Evolutionary conservation across 2,113 vertebrate genomes (phyloP), one percentile per base, ranked within the genome.

Genomic region (Hypocryptadius cinnamomeus): DNA sequence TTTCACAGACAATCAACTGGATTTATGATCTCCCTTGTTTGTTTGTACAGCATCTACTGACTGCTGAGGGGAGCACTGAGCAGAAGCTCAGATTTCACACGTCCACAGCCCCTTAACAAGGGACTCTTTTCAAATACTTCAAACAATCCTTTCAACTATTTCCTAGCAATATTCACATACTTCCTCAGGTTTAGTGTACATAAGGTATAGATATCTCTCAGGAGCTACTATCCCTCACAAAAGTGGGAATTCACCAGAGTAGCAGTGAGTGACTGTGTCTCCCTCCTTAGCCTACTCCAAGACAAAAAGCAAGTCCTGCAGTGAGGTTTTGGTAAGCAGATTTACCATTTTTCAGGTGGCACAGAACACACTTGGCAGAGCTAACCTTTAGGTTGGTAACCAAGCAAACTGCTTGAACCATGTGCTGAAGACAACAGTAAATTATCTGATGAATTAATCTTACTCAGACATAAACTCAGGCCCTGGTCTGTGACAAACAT

Each of bases 151-250:
- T 91, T 64, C 57, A 91, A 37, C 13, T 56, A 22, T 21, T 16
- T 82, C 73, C 37, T 76, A 7, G 6, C 37, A 85, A 71, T 40
- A 79, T 27, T 24, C 33, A 74, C 37, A 44, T n/a, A 50, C 13
- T 30, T 28, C 8, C 42, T 37, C 35, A 39, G 9, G 11, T 64
- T 20, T 22, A 60, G 11, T 1, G 3, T 19, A 24, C 5, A 3
- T 5, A 10, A 83, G 21, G 15, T 10, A 53, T 0, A 2, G 2
- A 15, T 15, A 63, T 8, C 14, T 56, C 45, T 64, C 7, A 13
- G 11, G 23, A 72, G 22, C 31, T 19, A 81, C 10, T n/a, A n/a
- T 6, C 8, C 10, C n/a, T 47, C 44, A 39, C 19, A 50, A 9
- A 57, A 76, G 11, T 6, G 14, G 69, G 56, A 2, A 8, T 31